Evolutionary conservation across 2,113 vertebrate species (phyloP), one percentile per base, ranked within the genome.

Genomic region (Cercocebus atys): DNA sequence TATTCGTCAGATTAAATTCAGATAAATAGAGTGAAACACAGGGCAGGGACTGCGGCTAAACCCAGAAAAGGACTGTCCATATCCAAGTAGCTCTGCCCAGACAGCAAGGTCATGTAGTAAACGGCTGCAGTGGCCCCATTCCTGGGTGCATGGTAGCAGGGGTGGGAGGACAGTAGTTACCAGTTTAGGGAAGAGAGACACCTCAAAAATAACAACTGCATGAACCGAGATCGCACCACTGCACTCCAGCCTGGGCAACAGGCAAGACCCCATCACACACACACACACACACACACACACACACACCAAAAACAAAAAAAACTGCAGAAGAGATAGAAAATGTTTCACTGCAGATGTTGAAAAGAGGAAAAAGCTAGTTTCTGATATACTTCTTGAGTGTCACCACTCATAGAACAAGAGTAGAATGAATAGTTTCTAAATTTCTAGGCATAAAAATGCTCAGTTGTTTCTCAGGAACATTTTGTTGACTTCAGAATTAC

Each of bases 81-180:
- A 6, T 27, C 45, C 32, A 40, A 7, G 30, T 20, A 12, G 38
- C 61, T 38, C 14, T 1, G 10, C 10, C 61, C 32, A 10, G 4
- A 30, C 0, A 38, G 30, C 1, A 14, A 50, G 73, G 22, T 6
- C 5, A 1, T 0, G 11, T 30, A 13, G 6, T 12, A 20, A 14
- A 1, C 7, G 82, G 40, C 40, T 8, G 18, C 11, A 13, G 7
- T 4, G 45, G 38, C 10, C 68, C 32, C 78, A 22, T 35, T 68
- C 18, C 23, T 68, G n/a, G 22, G 45, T 40, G 6, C 2, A 35
- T 3, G 23, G 4, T 4, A 18, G 5, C 1, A 13, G 30, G 3
- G 23, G 32, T 13, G 9, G 9, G 10, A 50, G 23, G 27, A 32
- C 13, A 30, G 73, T 79, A 50, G 47, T 50, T 79, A 78, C 11